Base-by-base conservation (phyloP, 2,888 invertebrate species). In the Subacronicta megacephala region DNA sequence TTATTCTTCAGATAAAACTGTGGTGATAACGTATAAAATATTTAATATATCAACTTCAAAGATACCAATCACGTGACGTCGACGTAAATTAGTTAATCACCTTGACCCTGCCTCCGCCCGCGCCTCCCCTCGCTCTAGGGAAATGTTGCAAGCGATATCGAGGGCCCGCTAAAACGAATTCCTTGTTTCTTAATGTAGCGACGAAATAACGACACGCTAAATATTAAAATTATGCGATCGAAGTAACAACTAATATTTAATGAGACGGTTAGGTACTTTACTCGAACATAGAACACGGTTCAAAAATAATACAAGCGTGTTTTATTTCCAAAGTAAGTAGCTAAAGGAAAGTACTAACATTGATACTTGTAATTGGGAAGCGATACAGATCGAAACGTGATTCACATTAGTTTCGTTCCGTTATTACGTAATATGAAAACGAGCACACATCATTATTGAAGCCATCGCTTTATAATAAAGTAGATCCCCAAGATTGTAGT, bases 401-500 rank as follows among this genome's bases (percentile, higher is more conserved):
- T 38, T 23, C 26, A 51, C 35, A 58, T 65, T n/a, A n/a, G n/a
- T n/a, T 47, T 18, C 13, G 17, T 36, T 13, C 6, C 7, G 33
- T 17, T 26, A 9, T 20, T 20, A 23, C 23, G 23, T 23, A 50
- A 46, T 42, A 44, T 26, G 49, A 49, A 58, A 52, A 51, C 45
- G 52, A 41, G 50, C 38, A 50, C 36, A 51, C 26, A 29, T 49
- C 55, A 59, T 61, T 59, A 63, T 38, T n/a, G 42, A 46, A 54
- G n/a, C 9, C 36, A 42, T 46, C 43, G 37, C 40, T 59, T 64
- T 62, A 72, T 67, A 81, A 72, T 77, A 73, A 77, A 77, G 57
- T 59, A 55, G 74, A 69, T 65, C 56, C 38, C 42, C 33, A 41
- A 52, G 56, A 72, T 67, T 60, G 66, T 61, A 75, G 72, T 75